Evolutionary conservation across 1,140 invertebrate species (phyloP).

Genomic region (Parapsyche elsis): DNA sequence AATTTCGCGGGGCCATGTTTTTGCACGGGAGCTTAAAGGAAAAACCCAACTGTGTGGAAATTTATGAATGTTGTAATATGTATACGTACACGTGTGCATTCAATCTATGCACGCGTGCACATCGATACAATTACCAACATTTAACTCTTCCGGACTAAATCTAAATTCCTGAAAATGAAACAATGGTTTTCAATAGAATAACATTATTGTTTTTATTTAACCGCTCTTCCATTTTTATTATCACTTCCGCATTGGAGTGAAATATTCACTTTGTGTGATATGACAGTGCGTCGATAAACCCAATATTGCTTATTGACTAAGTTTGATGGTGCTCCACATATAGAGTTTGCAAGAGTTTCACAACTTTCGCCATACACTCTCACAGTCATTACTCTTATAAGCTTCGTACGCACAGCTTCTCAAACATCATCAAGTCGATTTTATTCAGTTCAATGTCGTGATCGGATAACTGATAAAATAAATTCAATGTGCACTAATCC

Average conservation of each 20-base stretch:
- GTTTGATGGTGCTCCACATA: conserved; percentile 49
- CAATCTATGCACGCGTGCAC: too few relatives aligned
- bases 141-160: too few relatives aligned
- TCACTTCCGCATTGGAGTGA: background rate
- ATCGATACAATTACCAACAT: too few relatives aligned
- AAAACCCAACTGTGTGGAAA: conserved; percentile 51
- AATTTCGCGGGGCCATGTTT: conserved; percentile 55
- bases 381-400: conserved; percentile 43
- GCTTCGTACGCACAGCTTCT: background rate
- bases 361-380: conserved; percentile 48
- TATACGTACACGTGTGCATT: background rate
- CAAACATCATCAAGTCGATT: background rate
- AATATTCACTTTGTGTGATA: conserved; percentile 25
- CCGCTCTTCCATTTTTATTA: too few relatives aligned
- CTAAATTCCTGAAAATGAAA: too few relatives aligned
- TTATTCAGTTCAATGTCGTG: too few relatives aligned
- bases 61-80: conserved; percentile 38
- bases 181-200: too few relatives aligned
- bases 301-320: conserved; percentile 55
- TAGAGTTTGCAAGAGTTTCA: conserved; percentile 34
- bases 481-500: too few relatives aligned
- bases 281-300: conserved; percentile 47
- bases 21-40: conserved; percentile 51
- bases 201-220: too few relatives aligned
- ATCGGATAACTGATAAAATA: too few relatives aligned